Evolutionary conservation across 2,888 invertebrate species (phyloP).

Genomic region (Troglohyphantes excavatus): DNA sequence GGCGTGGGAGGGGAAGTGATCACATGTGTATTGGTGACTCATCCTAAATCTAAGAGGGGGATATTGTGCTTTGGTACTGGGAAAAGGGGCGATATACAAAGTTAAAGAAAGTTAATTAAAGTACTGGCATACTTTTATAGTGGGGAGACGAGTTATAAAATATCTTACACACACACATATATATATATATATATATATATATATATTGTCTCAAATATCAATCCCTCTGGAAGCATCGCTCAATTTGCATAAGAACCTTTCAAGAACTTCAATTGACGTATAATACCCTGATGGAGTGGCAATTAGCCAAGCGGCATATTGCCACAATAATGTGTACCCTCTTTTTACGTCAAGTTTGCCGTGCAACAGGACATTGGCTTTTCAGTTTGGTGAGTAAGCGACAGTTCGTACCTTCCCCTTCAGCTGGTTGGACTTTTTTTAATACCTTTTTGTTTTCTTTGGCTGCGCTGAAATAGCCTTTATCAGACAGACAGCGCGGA

Average conservation of each 20-base stretch:
- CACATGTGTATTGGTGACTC: no score
- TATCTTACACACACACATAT: no score
- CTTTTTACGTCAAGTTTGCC: slow-evolving; percentile 27
- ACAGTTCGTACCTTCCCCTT: slow-evolving; percentile 42
- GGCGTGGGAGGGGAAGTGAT: no score
- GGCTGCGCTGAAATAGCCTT: slow-evolving; percentile 28
- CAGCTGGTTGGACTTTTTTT: slow-evolving; percentile 49
- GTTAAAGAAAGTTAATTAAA: no score
- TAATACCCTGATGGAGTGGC: slow-evolving; percentile 57
- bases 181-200: no score
- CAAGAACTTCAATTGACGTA: slow-evolving; percentile 22
- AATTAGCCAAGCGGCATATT: slow-evolving; percentile 57
- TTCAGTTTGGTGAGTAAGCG: slow-evolving; percentile 58
- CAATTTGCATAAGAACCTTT: slow-evolving; percentile 26
- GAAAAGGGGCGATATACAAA: no score
- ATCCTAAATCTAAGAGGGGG: no score
- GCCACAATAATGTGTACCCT: slow-evolving; percentile 24
- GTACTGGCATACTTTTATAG: no score
- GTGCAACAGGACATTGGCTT: slow-evolving; percentile 62
- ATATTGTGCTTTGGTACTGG: no score
- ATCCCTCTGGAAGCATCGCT: slow-evolving; percentile 6
- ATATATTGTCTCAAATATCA: no score
- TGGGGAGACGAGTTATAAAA: no score
- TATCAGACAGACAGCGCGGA: slow-evolving; percentile 56
- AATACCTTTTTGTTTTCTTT: slow-evolving; percentile 34